Evolutionary conservation across 2,113 vertebrate genomes (phyloP).

Genomic region (Larimichthys crocea): DNA sequence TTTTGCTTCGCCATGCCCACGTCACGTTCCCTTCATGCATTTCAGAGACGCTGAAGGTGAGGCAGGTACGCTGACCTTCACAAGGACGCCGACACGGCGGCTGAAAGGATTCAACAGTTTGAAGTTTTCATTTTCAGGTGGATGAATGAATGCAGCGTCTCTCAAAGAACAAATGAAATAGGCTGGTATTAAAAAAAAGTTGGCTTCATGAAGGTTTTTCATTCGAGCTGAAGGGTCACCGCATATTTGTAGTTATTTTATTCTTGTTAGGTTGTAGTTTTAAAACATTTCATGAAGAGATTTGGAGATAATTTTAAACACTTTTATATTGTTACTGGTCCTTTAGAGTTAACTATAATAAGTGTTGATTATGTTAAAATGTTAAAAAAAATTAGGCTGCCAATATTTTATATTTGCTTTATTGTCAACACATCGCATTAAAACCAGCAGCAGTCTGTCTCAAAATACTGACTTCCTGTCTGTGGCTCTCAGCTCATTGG

Average conservation of each 20-base stretch:
- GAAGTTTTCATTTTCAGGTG: constrained; percentile 2
- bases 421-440: too few species aligned
- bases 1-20: not conserved
- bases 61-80: constrained; percentile 31
- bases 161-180: not conserved
- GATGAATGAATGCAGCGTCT: not conserved
- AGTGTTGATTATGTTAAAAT: too few species aligned
- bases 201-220: not conserved
- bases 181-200: not conserved
- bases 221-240: not conserved
- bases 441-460: too few species aligned
- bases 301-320: too few species aligned
- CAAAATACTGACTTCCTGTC: not conserved
- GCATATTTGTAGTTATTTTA: not conserved
- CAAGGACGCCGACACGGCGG: not conserved
- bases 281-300: not conserved
- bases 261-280: not conserved
- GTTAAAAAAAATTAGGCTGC: too few species aligned
- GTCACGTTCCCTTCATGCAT: not conserved
- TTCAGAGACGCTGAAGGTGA: constrained; percentile 24
- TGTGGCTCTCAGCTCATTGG: not conserved
- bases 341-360: too few species aligned
- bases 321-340: too few species aligned
- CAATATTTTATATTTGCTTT: too few species aligned
- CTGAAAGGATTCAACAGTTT: constrained; percentile 22